phyloP scores from a whole-genome alignment of 1,140 invertebrate species.

The Drosophila virilis region DNA sequence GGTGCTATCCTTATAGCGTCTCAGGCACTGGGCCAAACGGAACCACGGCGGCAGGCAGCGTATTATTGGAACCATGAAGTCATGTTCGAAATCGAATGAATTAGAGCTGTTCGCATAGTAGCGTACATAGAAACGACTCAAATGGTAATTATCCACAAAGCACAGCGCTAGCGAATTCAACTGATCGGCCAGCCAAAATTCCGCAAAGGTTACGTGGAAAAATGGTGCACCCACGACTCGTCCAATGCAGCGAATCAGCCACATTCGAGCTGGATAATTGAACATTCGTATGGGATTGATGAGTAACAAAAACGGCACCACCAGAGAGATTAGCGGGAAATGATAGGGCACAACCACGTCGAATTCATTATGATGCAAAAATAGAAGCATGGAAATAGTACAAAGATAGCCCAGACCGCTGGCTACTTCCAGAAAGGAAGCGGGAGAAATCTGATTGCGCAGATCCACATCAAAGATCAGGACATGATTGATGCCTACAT shows the following conservation, averaged over 20 bases:
- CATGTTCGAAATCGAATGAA: constrained; percentile 37
- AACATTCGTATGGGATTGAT: constrained; percentile 88
- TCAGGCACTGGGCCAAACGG: constrained; percentile 92
- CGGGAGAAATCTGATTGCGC: constrained; percentile 87
- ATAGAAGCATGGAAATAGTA: constrained; percentile 85
- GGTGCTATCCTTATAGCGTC: constrained; percentile 87
- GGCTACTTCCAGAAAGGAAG: constrained; percentile 88
- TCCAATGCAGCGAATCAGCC: constrained; percentile 80
- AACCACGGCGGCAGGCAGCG: constrained; percentile 93
- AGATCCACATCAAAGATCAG: constrained; percentile 92
- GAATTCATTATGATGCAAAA: constrained; percentile 85
- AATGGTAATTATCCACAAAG: constrained; percentile 90
- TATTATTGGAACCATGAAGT: constrained; percentile 86
- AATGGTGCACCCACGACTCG: constrained; percentile 92
- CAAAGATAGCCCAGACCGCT: constrained; percentile 88
- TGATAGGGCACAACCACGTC: constrained; percentile 85
- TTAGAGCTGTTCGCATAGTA: constrained; percentile 26
- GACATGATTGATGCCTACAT: constrained; percentile 91
- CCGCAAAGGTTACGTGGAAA: constrained; percentile 93
- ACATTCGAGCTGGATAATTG: constrained; percentile 85
- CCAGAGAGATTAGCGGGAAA: constrained; percentile 86
- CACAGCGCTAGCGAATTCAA: constrained; percentile 92
- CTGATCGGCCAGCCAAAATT: constrained; percentile 97
- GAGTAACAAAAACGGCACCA: constrained; percentile 86
- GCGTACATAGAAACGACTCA: constrained; percentile 46